A percentile compares a stretch with the other conserved stretches of the same genome.
Evolutionary conservation across 2,797 vertebrate species (phyloP).

Genomic region (Poecilia wingei): DNA sequence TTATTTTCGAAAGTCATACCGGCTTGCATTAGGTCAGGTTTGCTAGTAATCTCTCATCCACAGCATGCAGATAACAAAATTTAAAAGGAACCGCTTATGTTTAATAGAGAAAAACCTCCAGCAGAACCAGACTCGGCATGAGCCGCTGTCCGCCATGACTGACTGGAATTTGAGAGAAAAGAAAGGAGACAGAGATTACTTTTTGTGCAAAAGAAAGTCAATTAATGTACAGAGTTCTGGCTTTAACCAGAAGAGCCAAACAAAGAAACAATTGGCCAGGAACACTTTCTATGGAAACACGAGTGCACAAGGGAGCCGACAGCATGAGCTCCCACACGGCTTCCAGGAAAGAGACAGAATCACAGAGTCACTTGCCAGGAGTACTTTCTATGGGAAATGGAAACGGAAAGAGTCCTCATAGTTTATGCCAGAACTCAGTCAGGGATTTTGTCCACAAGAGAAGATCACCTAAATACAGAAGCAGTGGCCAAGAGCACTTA

Average conservation of each 20-base stretch:
- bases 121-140: neutral
- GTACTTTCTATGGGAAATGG: neutral
- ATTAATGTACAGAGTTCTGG: neutral
- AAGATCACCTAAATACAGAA: neutral
- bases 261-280: neutral
- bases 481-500: neutral
- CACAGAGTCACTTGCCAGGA: neutral
- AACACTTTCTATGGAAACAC: neutral
- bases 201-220: neutral
- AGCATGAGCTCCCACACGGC: neutral
- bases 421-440: neutral
- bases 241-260: neutral
- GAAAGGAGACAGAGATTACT: neutral
- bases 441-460: neutral
- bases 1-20: neutral
- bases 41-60: neutral
- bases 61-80: neutral
- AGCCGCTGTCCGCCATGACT: neutral
- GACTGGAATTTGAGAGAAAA: neutral
- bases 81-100: neutral
- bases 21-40: neutral
- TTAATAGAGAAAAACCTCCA: neutral
- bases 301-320: neutral
- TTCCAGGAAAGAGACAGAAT: neutral
- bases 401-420: neutral